Evolutionary conservation across 1,140 invertebrate species (phyloP).

Genomic region (Hylaeus anthracinus): DNA sequence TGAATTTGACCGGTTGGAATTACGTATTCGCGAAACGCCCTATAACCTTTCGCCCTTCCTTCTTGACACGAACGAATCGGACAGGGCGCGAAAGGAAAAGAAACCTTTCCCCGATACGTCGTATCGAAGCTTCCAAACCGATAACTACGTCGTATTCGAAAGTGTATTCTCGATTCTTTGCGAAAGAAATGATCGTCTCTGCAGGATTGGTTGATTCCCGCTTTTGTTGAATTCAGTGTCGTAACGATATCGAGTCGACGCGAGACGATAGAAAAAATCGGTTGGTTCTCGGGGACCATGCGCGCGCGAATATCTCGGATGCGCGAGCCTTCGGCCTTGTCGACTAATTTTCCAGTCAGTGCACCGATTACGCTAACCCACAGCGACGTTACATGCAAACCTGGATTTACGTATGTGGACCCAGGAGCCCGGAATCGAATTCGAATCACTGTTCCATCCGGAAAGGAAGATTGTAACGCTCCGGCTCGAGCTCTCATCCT

Average conservation of each 20-base stretch:
- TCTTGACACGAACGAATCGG: no score
- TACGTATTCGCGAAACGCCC: no score
- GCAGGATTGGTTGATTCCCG: no score
- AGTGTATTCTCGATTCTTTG: no score
- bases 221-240: no score
- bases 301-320: constrained; percentile 3
- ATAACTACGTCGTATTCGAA: no score
- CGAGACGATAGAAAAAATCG: not conserved
- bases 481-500: not conserved
- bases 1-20: not conserved
- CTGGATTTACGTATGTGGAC: constrained; percentile 37
- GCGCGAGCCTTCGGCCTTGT: constrained; percentile 31
- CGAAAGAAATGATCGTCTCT: no score
- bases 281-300: not conserved
- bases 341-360: constrained; percentile 45
- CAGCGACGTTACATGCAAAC: constrained; percentile 36
- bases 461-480: constrained; percentile 18
- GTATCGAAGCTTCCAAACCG: no score
- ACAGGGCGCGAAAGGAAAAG: no score
- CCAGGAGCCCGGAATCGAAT: constrained; percentile 19
- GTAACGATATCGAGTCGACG: not conserved
- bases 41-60: no score
- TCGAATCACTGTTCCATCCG: constrained; percentile 37
- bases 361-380: constrained; percentile 36
- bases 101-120: no score